Conservation (phyloP, 2,797 vertebrate genomes). For the Acipenser ruthenus region DNA sequence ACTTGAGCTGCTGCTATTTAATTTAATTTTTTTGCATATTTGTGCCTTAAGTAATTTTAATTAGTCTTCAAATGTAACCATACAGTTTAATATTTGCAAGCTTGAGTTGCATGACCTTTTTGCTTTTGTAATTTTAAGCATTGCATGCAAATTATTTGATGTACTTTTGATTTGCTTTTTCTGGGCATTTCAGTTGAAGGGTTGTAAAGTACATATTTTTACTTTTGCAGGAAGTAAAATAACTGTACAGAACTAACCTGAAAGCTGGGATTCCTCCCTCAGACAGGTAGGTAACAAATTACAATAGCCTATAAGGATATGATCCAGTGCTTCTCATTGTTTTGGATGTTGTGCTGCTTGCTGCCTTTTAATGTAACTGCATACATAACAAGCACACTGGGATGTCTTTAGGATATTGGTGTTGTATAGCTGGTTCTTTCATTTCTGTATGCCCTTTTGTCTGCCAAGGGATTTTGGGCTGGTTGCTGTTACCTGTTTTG, state of each 20-base stretch:
- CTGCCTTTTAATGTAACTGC: neutral
- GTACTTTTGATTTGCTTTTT: conserved; percentile 31
- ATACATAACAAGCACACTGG: neutral
- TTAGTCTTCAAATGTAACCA: conserved; percentile 28
- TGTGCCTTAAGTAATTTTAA: conserved; percentile 34
- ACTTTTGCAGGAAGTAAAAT: conserved; percentile 51
- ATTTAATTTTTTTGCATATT: conserved; percentile 53
- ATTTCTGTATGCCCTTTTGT: no score
- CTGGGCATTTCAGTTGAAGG: conserved; percentile 20
- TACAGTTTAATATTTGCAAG: conserved; percentile 48
- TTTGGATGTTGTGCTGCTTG: neutral
- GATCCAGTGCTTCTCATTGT: neutral
- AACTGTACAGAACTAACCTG: conserved; percentile 30
- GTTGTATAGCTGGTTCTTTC: no score
- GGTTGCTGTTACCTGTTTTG: no score
- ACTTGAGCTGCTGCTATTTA: conserved; percentile 61
- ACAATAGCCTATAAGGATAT: neutral
- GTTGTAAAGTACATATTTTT: conserved; percentile 49
- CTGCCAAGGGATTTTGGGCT: no score
- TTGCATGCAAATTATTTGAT: conserved; percentile 68
- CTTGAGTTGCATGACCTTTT: conserved; percentile 83
- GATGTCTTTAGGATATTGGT: no score
- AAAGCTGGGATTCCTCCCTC: conserved; percentile 43
- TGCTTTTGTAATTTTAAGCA: conserved; percentile 51
- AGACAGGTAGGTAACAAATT: conserved; percentile 39